phyloP scores from a whole-genome alignment of 2,113 vertebrate species.

The Gnathonemus echidnorhynchus region DNA sequence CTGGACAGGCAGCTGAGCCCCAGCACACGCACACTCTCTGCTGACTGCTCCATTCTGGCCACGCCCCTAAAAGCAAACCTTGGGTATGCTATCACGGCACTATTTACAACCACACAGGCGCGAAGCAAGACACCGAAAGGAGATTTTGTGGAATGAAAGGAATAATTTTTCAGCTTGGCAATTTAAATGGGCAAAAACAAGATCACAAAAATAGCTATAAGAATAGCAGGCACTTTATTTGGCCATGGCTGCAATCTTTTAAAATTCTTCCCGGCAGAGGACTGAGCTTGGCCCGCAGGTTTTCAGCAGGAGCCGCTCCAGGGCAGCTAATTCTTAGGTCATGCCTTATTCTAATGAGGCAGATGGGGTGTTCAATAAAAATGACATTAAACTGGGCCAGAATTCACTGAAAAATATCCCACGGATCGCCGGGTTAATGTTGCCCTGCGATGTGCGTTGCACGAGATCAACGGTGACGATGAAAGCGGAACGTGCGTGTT shows the following conservation, averaged over 20 bases:
- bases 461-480: neutral
- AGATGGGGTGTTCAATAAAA: constrained; percentile 38
- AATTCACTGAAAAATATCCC: constrained; percentile 6
- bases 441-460: neutral
- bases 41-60: neutral
- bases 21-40: neutral
- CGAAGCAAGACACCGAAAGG: neutral
- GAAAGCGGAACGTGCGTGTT: neutral
- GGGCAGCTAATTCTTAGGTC: neutral
- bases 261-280: neutral
- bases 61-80: neutral
- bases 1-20: neutral
- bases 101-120: neutral
- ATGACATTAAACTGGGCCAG: constrained; percentile 39
- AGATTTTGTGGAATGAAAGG: neutral
- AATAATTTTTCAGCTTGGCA: neutral
- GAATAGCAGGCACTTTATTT: neutral
- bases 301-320: neutral
- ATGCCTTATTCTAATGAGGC: constrained; percentile 20
- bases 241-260: neutral
- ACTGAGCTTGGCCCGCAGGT: neutral
- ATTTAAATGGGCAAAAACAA: neutral
- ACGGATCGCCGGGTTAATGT: neutral
- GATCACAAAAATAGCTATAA: neutral
- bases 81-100: neutral